phyloP scores from a whole-genome alignment of 2,888 invertebrate genomes.

The Bedellia somnulentella region DNA sequence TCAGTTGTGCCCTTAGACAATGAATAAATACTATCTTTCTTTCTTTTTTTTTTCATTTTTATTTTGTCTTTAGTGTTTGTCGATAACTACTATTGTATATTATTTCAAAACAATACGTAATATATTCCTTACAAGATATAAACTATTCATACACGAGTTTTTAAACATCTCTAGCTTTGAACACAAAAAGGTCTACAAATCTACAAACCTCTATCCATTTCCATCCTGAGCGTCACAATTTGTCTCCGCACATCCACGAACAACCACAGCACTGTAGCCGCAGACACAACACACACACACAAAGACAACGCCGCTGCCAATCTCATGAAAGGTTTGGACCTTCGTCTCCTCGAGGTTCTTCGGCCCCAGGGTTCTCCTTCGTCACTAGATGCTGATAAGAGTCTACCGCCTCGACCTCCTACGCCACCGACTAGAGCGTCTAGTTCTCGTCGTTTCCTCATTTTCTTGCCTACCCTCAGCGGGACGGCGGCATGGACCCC shows the following conservation, averaged over 20 bases:
- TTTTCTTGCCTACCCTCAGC: constrained; percentile 71
- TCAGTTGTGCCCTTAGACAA: too few species aligned
- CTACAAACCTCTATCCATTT: constrained; percentile 67
- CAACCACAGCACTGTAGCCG: constrained; percentile 68
- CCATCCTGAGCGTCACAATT: constrained; percentile 63
- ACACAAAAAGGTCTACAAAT: too few species aligned
- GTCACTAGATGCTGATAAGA: constrained; percentile 64
- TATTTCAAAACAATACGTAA: too few species aligned
- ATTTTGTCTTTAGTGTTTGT: too few species aligned
- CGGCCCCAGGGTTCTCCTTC: constrained; percentile 59
- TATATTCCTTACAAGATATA: too few species aligned
- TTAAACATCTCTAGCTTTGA: too few species aligned
- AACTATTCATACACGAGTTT: too few species aligned
- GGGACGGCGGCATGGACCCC: constrained; percentile 65
- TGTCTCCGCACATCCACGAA: constrained; percentile 70
- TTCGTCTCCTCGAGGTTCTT: constrained; percentile 29
- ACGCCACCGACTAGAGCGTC: constrained; percentile 69
- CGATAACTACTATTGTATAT: too few species aligned
- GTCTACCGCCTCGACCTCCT: constrained; percentile 50
- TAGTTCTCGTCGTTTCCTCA: constrained; percentile 75
- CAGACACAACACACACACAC: constrained; percentile 65
- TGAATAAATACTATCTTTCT: too few species aligned
- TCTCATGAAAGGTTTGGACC: constrained; percentile 55
- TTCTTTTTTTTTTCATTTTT: too few species aligned
- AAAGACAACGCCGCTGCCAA: constrained; percentile 64